Conservation (phyloP, 2,113 vertebrate species). For the Melanerpes aurifrons region DNA sequence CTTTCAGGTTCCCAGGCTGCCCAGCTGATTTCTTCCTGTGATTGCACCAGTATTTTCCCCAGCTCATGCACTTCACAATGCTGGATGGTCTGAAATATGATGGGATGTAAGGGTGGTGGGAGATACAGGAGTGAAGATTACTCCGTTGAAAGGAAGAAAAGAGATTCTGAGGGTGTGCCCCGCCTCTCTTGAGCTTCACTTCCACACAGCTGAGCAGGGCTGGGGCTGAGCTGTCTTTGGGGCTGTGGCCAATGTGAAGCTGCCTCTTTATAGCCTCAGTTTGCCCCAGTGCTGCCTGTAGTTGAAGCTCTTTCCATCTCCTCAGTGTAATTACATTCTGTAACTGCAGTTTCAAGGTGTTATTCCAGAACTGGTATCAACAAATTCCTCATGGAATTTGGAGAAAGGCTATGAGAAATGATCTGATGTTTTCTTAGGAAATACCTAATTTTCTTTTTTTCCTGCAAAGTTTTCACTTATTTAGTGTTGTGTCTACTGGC, state of each 20-base stretch:
- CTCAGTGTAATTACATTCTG: rapidly evolving
- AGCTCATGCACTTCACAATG: rapidly evolving
- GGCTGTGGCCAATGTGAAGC: not conserved
- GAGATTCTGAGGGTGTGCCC: not conserved
- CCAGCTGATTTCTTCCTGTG: not conserved
- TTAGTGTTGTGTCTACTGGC: not conserved
- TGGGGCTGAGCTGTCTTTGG: not conserved
- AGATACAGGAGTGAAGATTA: not conserved
- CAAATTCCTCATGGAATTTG: not conserved
- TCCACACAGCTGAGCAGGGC: not conserved
- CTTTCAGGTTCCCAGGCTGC: constrained; percentile 6
- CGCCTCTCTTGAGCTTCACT: not conserved
- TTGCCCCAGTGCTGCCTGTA: not conserved
- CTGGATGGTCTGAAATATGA: not conserved
- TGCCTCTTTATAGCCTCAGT: not conserved
- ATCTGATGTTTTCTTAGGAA: not conserved
- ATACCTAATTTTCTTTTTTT: not conserved
- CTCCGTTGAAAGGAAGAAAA: not conserved
- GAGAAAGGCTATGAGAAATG: not conserved
- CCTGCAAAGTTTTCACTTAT: not conserved
- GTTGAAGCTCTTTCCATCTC: not conserved
- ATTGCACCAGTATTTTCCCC: not conserved
- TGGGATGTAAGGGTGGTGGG: not conserved
- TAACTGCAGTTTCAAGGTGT: not conserved
- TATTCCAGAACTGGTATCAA: no score